Conservation (phyloP, 1,140 invertebrate species). For the Eupristina koningsbergeri region DNA sequence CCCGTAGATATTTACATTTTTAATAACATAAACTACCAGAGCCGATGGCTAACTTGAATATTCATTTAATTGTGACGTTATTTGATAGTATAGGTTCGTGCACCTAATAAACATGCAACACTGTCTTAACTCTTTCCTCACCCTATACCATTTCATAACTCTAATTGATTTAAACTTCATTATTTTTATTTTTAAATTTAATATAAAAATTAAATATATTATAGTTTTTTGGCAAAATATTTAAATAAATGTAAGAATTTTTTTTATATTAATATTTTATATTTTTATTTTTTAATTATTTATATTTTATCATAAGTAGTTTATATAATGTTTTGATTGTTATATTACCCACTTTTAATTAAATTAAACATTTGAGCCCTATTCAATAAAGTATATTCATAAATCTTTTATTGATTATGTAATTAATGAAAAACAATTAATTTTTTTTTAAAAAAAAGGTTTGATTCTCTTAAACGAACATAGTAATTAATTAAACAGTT, state of each 20-base stretch:
- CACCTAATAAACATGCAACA: neutral
- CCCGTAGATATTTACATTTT: conserved; percentile 73
- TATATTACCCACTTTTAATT: too few relatives aligned
- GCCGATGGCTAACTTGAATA: conserved; percentile 49
- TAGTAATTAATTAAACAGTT: conserved; percentile 73
- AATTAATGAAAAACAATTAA: conserved; percentile 73
- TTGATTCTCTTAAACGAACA: conserved; percentile 63
- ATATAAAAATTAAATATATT: too few relatives aligned
- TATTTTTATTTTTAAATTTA: too few relatives aligned
- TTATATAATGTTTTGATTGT: too few relatives aligned
- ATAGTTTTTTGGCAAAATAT: too few relatives aligned
- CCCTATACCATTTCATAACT: conserved; percentile 69
- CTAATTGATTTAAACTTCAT: conserved; percentile 71
- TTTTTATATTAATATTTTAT: too few relatives aligned
- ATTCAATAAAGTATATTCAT: too few relatives aligned
- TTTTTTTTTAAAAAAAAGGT: conserved; percentile 54
- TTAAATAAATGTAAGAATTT: too few relatives aligned
- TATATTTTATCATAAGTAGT: too few relatives aligned
- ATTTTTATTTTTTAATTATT: too few relatives aligned
- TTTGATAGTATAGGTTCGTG: neutral
- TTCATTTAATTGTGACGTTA: conserved; percentile 8
- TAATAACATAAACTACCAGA: conserved; percentile 72
- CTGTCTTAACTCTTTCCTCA: conserved; percentile 52
- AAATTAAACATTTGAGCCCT: too few relatives aligned
- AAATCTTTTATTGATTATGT: too few relatives aligned